phyloP scores from a whole-genome alignment of 2,888 invertebrate species.

The Mallateleia sp. region DNA sequence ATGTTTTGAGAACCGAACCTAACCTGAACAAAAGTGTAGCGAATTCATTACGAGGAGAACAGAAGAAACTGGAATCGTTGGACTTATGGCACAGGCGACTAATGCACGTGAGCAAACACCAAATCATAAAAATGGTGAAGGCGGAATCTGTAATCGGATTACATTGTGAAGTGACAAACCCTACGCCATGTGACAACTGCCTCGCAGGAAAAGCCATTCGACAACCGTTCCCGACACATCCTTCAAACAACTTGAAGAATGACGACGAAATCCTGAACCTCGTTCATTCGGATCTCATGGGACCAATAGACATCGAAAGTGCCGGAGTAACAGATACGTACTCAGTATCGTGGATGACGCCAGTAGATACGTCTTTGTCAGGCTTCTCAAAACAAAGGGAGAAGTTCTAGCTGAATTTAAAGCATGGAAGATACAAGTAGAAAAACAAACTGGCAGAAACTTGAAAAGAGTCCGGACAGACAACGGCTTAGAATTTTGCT shows the following conservation, averaged over 20 bases:
- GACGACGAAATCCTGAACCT: constrained; percentile 51
- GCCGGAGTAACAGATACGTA: constrained; percentile 44
- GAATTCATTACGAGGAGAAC: background rate
- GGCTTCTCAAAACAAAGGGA: constrained; percentile 26
- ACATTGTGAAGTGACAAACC: constrained; percentile 8
- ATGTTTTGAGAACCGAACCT: constrained; percentile 7
- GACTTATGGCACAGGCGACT: constrained; percentile 29
- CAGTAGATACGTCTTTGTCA: constrained; percentile 34
- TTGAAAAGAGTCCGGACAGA: constrained; percentile 21
- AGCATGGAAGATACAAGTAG: constrained; percentile 34
- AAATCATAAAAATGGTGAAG: constrained; percentile 55
- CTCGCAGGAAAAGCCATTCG: constrained; percentile 56
- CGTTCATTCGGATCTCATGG: constrained; percentile 74
- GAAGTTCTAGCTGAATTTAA: constrained; percentile 34
- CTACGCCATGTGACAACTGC: constrained; percentile 56
- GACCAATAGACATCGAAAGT: constrained; percentile 50
- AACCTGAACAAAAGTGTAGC: too few species aligned
- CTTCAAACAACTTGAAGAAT: background rate
- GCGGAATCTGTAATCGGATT: constrained; percentile 39
- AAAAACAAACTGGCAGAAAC: constrained; percentile 20
- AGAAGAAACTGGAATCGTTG: background rate
- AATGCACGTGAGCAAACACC: constrained; percentile 50
- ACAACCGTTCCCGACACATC: constrained; percentile 55
- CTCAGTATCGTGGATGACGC: constrained; percentile 56
- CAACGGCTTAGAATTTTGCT: constrained; percentile 32